Conservation (phyloP, 2,797 vertebrate species). For the Tenualosa thibaudeaui region DNA sequence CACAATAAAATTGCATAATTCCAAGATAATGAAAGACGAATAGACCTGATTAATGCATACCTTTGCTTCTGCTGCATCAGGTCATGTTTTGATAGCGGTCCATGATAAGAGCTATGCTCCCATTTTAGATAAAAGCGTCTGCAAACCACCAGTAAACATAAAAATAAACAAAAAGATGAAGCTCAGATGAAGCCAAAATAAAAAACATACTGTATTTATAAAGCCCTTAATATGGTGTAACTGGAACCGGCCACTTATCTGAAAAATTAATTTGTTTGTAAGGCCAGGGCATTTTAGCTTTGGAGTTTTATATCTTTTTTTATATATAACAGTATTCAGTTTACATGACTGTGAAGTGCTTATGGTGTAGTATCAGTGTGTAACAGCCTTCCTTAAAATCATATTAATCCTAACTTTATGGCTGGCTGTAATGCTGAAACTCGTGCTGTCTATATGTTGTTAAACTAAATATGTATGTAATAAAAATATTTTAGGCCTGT, state of each 20-base stretch:
- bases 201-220: not conserved
- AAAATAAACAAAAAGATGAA: no score
- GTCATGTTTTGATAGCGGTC: no score
- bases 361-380: not conserved
- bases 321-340: not conserved
- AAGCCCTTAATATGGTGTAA: not conserved
- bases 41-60: not conserved
- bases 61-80: not conserved
- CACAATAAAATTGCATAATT: no score
- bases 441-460: not conserved
- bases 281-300: no score
- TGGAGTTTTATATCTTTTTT: constrained; percentile 22
- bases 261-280: not conserved
- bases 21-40: no score
- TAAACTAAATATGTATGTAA: not conserved
- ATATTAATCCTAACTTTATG: not conserved
- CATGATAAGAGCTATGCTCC: no score
- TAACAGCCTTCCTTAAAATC: not conserved
- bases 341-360: not conserved
- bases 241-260: not conserved
- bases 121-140: no score
- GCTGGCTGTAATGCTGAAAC: not conserved
- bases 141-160: no score
- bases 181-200: not conserved
- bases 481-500: not conserved